These are phyloP conservation scores for Archivesica marissinica DNA, from an alignment of 1,140 invertebrate genomes.

Conservation along the genomic window DNA sequence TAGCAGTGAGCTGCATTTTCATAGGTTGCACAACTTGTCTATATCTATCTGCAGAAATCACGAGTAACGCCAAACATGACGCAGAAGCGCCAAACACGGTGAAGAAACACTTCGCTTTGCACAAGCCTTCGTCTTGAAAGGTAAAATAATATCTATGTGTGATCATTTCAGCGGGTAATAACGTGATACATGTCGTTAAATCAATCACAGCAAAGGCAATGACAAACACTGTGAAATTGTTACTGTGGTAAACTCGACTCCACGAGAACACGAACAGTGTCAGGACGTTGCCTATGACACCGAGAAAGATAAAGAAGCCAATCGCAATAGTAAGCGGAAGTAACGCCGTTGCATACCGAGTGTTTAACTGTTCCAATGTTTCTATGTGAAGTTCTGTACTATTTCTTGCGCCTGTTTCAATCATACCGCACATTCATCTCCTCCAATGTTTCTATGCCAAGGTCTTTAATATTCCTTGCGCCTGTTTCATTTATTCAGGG, in stretches of 20 bases:
- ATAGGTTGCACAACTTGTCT: neutral
- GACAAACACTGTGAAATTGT: conserved; percentile 33
- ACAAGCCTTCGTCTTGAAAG: neutral
- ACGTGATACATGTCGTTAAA: neutral
- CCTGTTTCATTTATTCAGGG: no score
- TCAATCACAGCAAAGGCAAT: conserved; percentile 11
- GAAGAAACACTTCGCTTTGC: conserved; percentile 16
- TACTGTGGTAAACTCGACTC: neutral
- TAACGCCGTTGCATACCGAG: neutral
- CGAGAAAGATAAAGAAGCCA: neutral
- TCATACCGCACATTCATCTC: no score
- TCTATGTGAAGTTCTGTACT: neutral
- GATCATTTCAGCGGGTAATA: conserved; percentile 8
- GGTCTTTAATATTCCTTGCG: no score
- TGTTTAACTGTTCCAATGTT: conserved; percentile 4
- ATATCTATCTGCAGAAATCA: neutral
- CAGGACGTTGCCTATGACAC: conserved; percentile 21
- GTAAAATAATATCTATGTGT: conserved; percentile 2
- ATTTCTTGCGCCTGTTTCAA: neutral
- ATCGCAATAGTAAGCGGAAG: neutral
- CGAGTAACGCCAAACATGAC: neutral
- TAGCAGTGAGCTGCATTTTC: neutral
- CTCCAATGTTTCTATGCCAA: no score
- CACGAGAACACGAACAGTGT: neutral
- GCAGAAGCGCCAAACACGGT: neutral